Evolutionary conservation across 2,888 invertebrate species (phyloP), one percentile per base, ranked within the genome.

Genomic region (Andrena chrysosceles): DNA sequence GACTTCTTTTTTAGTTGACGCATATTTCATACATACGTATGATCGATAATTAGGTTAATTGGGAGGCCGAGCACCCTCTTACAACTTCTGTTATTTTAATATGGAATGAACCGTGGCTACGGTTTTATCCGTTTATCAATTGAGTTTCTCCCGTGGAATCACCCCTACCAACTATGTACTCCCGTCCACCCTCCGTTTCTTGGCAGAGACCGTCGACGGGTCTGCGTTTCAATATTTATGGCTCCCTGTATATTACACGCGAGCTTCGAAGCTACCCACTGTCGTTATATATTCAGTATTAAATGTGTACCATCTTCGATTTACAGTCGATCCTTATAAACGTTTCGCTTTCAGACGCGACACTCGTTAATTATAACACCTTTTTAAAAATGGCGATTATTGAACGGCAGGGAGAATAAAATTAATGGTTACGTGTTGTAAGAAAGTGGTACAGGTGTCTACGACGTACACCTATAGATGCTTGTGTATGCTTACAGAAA

Each of bases 51-150:
- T 78, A 74, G 87, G 78, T 77, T 85, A 82, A 82, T 82, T 87
- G 71, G 62, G 16, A 29, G 63, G 56, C 60, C 60, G 71, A 68
- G 74, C 60, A 54, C 62, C 42, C 60, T 66, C 31, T 35, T 56
- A 52, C 60, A 42, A 59, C 33, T 48, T 66, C 49, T 16, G 77
- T 77, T 74, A 77, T 82, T 79, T 72, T 33, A 54, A 63, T 74
- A 56, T 68, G 64, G 60, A 81, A 83, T 66, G 78, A 84, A 86
- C 83, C 31, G 59, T 33, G 74, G 72, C 82, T 72, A 79, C 71
- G 77, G 86, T 91, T 90, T 92, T 90, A 91, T 92, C 91, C 91
- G 89, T 91, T 88, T 93, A 92, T 93, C 93, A 92, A 92, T 92
- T 91, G 91, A 90, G 88, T 89, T 86, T 84, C 86, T 85, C 87